Base-by-base conservation (phyloP, 23 tunicate genomes). In the Oikopleura dioica region DNA sequence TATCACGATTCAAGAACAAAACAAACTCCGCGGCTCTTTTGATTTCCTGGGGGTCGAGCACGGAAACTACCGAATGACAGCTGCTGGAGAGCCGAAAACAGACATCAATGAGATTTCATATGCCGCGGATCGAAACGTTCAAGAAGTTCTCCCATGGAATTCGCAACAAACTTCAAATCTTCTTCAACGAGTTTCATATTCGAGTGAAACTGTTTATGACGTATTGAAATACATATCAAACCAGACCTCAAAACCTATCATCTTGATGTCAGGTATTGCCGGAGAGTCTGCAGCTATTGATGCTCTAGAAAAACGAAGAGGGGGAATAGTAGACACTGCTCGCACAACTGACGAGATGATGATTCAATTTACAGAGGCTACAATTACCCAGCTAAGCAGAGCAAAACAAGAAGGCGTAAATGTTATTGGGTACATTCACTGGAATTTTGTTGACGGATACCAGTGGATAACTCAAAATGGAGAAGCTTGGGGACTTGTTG, bases 31-130 rank as follows among this genome's bases (percentile, higher is more conserved):
- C 1, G 77, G 77, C 16, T 31, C 76, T 5, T 35, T 35, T 59
- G 96, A 89, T 75, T 89, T 84, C 37, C 28, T 84, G 30, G 84
- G 78, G 4, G 37, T 89, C 50, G 86, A 84, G 44, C 96, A 89
- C 16, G 16, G 16, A 44, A 44, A 9, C 9, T 44, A 44, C 16
- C 55, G 16, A 44, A 16, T 44, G 9, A 16, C 16, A 16, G 9
- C 55, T 9, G 9, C 16, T 9, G 16, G 55, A 16, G 55, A 44
- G 16, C 55, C 9, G 16, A 9, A 44, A 44, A 44, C 16, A 9
- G 55, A 44, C 16, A 44, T 44, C 16, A 16, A 44, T 9, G 55
- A 9, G 16, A 16, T 9, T 16, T 9, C 16, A 9, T 44, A 44
- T 16, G 16, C 16, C 16, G 16, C 9, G 9, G 55, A 44, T 44